A percentile compares a stretch with the other conserved stretches of the same genome.
Conservation (phyloP, 2,113 vertebrate genomes). For the Pachycephala philippinensis region DNA sequence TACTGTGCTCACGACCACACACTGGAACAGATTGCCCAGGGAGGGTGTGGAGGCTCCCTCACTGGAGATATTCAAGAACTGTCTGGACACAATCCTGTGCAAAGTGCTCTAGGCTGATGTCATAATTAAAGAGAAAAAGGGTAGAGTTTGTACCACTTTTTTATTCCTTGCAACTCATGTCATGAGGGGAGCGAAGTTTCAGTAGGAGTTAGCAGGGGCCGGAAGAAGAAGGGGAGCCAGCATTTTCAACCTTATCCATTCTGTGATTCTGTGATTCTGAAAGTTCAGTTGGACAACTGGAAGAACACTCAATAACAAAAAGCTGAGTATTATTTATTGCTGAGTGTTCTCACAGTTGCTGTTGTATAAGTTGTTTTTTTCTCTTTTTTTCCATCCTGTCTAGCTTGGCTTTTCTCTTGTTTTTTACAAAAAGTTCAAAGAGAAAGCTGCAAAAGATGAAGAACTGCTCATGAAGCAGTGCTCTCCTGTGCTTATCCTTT, state of each 20-base stretch:
- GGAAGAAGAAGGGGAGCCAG: not conserved
- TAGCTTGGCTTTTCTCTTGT: not conserved
- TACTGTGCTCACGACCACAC: fast-evolving
- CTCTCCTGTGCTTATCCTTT: not conserved
- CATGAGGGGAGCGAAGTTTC: not conserved
- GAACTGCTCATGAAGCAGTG: not conserved
- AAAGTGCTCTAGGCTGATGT: not conserved
- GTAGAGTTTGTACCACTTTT: not conserved
- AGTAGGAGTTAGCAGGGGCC: not conserved
- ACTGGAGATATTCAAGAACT: not conserved
- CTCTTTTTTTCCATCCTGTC: not conserved
- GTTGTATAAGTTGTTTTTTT: not conserved
- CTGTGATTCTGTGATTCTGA: not conserved
- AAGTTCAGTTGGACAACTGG: not conserved
- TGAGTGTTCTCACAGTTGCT: not conserved
- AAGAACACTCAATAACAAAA: not conserved
- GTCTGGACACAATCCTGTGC: not conserved
- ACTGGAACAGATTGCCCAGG: not conserved
- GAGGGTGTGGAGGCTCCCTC: not conserved
- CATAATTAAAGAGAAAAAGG: not conserved
- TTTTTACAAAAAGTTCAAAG: not conserved
- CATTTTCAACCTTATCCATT: not conserved
- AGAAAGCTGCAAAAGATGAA: not conserved
- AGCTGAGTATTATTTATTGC: not conserved
- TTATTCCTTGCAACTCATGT: not conserved